phyloP scores from a whole-genome alignment of 1,140 invertebrate species.

The Drosophila sturtevanti region DNA sequence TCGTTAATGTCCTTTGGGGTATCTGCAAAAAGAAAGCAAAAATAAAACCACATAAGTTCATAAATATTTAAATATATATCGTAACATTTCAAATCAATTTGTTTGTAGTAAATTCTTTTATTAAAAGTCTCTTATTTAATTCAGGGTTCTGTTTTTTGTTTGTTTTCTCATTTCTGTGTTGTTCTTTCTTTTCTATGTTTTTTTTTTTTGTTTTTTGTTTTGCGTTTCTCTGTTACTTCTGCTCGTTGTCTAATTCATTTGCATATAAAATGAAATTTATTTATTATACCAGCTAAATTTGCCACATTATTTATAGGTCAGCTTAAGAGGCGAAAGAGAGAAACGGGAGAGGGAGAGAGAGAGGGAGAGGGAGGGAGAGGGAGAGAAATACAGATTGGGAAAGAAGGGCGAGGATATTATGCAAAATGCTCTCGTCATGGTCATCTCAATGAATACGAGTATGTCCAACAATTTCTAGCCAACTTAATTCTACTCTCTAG shows the following conservation, averaged over 20 bases:
- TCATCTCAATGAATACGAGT: conserved; percentile 36
- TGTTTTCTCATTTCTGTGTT: background rate
- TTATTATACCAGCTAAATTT: conserved; percentile 63
- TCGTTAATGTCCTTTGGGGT: conserved; percentile 50
- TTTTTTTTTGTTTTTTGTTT: conserved; percentile 11
- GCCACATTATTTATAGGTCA: conserved; percentile 73
- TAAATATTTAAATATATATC: conserved; percentile 15
- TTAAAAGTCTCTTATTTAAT: conserved; percentile 16
- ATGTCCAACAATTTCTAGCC: conserved; percentile 25
- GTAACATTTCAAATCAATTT: conserved; percentile 10
- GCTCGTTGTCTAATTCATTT: conserved; percentile 45
- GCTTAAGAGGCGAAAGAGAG: conserved; percentile 10
- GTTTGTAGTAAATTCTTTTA: background rate
- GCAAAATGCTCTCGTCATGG: conserved; percentile 43
- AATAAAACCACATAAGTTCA: conserved; percentile 16
- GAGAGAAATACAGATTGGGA: no score
- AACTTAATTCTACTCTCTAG: conserved; percentile 2
- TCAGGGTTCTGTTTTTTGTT: background rate
- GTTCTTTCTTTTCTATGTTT: no score
- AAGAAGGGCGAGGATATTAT: conserved; percentile 33
- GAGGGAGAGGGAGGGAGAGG: no score
- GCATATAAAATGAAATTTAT: conserved; percentile 66
- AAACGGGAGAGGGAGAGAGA: no score
- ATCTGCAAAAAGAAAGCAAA: conserved; percentile 10
- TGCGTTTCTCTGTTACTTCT: no score